Conservation (phyloP, 2,888 invertebrate species). For the Archaeoteleia sp. region DNA sequence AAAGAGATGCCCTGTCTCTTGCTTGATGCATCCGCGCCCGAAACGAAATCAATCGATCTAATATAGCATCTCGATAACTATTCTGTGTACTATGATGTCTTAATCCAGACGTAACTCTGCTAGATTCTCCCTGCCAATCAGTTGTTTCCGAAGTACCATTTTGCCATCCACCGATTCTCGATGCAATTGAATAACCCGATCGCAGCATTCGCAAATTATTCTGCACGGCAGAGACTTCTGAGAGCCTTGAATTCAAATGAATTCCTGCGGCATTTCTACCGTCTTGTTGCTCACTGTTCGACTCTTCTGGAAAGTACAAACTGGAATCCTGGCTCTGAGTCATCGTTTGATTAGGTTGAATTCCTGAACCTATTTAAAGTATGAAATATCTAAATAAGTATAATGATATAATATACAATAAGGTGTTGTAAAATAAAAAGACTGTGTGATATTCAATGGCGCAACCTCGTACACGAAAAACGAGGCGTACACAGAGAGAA, state of each 20-base stretch:
- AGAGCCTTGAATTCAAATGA: conserved; percentile 7
- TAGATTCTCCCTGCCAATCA: conserved; percentile 47
- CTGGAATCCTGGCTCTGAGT: conserved; percentile 39
- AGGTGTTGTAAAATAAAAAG: too few species aligned
- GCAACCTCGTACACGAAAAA: too few species aligned
- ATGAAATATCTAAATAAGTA: conserved; percentile 3
- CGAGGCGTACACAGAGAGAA: too few species aligned
- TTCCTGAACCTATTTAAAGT: conserved; percentile 10
- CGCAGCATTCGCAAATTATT: conserved; percentile 23
- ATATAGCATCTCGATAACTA: conserved; percentile 56
- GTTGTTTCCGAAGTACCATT: conserved; percentile 17
- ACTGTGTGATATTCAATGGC: too few species aligned
- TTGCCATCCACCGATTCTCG: conserved; percentile 5
- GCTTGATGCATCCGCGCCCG: conserved; percentile 57
- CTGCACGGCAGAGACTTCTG: conserved; percentile 25
- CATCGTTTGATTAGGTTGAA: conserved; percentile 23
- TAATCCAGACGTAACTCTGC: conserved; percentile 54
- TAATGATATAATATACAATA: too few species aligned
- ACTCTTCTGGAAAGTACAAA: conserved; percentile 38
- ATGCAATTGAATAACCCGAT: conserved; percentile 13
- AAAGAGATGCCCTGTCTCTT: conserved; percentile 20
- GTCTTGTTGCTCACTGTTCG: conserved; percentile 19
- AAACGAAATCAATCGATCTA: conserved; percentile 58
- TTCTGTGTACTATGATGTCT: conserved; percentile 54
- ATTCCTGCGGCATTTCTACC: conserved; percentile 2